Percentiles rank a stretch among this genome's conserved stretches.
These are phyloP conservation scores for Champsocephalus gunnari DNA, from an alignment of 2,797 vertebrate genomes.

Conservation along the genomic window DNA sequence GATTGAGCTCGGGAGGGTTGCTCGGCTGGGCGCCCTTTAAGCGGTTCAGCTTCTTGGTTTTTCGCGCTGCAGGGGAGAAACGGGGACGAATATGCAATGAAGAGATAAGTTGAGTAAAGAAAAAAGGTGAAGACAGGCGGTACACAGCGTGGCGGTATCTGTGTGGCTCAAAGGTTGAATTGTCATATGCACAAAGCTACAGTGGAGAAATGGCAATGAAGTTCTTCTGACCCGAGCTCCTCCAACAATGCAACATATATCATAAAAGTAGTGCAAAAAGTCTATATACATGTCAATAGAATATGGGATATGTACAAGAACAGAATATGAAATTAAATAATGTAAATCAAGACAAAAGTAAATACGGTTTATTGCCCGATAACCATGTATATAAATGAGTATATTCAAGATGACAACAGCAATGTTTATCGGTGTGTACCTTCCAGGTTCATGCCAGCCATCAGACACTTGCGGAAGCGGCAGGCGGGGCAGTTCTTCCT, in stretches of 20 bases:
- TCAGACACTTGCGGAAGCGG: conserved; percentile 97
- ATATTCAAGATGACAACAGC: too few relatives aligned
- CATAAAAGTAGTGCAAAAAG: too few relatives aligned
- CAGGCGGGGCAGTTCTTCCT: conserved; percentile 99
- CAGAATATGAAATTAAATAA: too few relatives aligned
- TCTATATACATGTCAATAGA: too few relatives aligned
- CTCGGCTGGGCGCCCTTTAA: conserved; percentile 87
- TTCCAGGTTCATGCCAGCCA: conserved; percentile 99
- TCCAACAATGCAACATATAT: too few relatives aligned
- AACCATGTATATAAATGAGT: too few relatives aligned
- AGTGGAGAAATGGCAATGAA: too few relatives aligned
- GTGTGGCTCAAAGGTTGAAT: neutral
- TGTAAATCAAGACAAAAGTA: too few relatives aligned
- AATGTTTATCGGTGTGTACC: conserved; percentile 79
- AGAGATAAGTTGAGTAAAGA: neutral
- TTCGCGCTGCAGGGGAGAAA: conserved; percentile 86
- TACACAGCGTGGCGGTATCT: neutral
- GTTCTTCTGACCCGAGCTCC: too few relatives aligned
- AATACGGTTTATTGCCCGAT: too few relatives aligned
- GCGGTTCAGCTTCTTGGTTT: conserved; percentile 93
- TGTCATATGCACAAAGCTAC: too few relatives aligned
- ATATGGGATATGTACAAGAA: too few relatives aligned
- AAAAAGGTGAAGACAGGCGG: neutral
- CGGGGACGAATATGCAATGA: neutral
- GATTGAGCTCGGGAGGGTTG: conserved; percentile 70